These are phyloP conservation scores for Agriopis leucophaearia DNA, from an alignment of 2,888 invertebrate genomes.

Conservation along the genomic window DNA sequence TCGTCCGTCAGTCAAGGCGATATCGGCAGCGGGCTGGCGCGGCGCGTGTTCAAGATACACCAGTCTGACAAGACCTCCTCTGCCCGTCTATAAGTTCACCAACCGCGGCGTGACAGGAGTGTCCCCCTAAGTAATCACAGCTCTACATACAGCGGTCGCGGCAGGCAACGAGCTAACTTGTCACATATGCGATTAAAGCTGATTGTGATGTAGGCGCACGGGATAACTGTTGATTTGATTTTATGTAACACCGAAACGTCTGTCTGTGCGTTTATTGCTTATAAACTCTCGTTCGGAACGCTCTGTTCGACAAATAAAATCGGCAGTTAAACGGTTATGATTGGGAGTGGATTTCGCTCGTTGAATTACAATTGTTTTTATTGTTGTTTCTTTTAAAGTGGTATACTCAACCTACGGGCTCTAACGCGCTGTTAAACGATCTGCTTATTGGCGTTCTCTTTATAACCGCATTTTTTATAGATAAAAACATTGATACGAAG, in stretches of 20 bases:
- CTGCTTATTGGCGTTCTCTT: not conserved
- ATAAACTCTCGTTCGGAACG: slow-evolving; percentile 81
- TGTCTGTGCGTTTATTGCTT: slow-evolving; percentile 84
- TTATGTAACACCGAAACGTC: slow-evolving; percentile 85
- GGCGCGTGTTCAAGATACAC: slow-evolving; percentile 70
- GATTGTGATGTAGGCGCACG: slow-evolving; percentile 85
- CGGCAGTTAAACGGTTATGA: slow-evolving; percentile 71
- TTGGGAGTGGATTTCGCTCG: slow-evolving; percentile 68
- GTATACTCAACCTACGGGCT: slow-evolving; percentile 50
- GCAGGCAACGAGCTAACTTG: slow-evolving; percentile 81
- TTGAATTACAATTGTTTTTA: slow-evolving; percentile 67
- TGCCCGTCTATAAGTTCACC: slow-evolving; percentile 49
- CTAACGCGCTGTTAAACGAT: slow-evolving; percentile 25
- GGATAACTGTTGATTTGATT: slow-evolving; percentile 87
- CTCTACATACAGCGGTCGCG: slow-evolving; percentile 61
- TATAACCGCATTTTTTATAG: not conserved
- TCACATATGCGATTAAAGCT: slow-evolving; percentile 85
- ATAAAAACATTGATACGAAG: not conserved
- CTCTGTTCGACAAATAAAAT: slow-evolving; percentile 82
- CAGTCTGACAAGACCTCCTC: slow-evolving; percentile 54
- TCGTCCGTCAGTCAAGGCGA: slow-evolving; percentile 90
- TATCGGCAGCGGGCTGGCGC: slow-evolving; percentile 80
- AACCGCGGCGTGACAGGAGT: slow-evolving; percentile 26
- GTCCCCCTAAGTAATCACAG: slow-evolving; percentile 49
- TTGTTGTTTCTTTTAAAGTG: slow-evolving; percentile 54